Evolutionary conservation across 2,797 vertebrate genomes (phyloP), one percentile per base, ranked within the genome.

Genomic region (Psittacula derbiana): DNA sequence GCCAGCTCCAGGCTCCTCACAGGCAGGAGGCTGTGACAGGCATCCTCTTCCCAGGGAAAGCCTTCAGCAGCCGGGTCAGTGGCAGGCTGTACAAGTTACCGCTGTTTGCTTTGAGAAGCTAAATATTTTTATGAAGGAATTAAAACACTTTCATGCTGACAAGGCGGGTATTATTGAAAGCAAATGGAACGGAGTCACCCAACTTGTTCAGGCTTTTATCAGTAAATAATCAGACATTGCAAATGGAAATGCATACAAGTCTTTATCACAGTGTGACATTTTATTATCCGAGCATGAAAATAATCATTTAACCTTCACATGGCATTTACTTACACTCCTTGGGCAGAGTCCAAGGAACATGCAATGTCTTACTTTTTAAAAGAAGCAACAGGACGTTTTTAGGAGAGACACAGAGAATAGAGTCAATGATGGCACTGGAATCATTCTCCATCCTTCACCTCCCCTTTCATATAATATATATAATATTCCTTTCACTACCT

Each of bases 241-340:
- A 90, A 90, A 93, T 93, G 94, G 94, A 96, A 96, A 94, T 47
- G 57, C 81, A 93, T 41, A 46, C 81, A 84, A 41, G 49, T 64
- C 75, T 20, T 84, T 86, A 75, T 53, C 88, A 57, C 46, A 7
- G 49, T 2, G 6, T 55, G 67, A 25, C 36, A 16, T 88, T 94
- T 88, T 62, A 41, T 57, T 87, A 82, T 31, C 86, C 40, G 31
- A 86, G 44, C 4, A 2, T 80, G 58, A 73, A 93, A 67, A 67
- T 43, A 58, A 90, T 90, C n/a, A 46, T 38, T 55, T 82, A 96
- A 93, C 95, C 93, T 95, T 92, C 94, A 88, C 36, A 61, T 40
- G 78, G 18, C 67, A 41, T 85, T 96, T 74, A 84, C 65, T 75
- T 36, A 44, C 2, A 2, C n/a, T 80, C 50, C 49, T 36, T 33